These are phyloP conservation scores for Platorchestia sp. DNA, from an alignment of 1,140 invertebrate species.

Conservation along the genomic window DNA sequence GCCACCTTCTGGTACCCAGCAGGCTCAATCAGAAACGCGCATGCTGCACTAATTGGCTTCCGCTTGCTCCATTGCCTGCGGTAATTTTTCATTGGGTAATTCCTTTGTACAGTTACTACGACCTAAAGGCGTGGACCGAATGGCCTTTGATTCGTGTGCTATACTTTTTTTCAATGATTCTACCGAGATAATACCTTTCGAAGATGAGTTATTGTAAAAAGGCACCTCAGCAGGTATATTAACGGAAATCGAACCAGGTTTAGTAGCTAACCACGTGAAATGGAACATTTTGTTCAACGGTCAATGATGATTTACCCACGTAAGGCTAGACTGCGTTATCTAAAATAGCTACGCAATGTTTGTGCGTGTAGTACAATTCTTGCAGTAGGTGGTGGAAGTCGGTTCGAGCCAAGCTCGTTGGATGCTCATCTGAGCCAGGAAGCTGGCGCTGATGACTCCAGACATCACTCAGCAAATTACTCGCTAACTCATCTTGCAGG, in stretches of 20 bases:
- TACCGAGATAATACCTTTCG: background rate
- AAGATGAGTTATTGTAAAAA: background rate
- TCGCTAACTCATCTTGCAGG: constrained; percentile 10
- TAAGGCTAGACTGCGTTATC: background rate
- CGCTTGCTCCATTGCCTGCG: too few species aligned
- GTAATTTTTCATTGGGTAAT: too few species aligned
- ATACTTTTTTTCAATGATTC: background rate
- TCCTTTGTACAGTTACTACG: too few species aligned
- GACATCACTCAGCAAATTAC: constrained; percentile 27
- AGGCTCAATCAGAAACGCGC: too few species aligned
- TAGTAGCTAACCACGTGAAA: background rate
- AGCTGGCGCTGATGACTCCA: background rate
- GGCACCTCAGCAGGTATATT: background rate
- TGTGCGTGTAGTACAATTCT: background rate
- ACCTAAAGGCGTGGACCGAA: too few species aligned
- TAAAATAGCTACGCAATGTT: background rate
- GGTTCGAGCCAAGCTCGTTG: background rate
- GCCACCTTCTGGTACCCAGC: too few species aligned
- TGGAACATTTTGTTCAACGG: background rate
- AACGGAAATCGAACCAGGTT: background rate
- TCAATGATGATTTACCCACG: background rate
- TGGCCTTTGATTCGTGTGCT: too few species aligned
- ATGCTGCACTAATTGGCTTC: too few species aligned
- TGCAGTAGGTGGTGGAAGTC: background rate
- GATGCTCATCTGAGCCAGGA: background rate